Conservation (phyloP, 2,797 vertebrate species). For the Molossus molossus region DNA sequence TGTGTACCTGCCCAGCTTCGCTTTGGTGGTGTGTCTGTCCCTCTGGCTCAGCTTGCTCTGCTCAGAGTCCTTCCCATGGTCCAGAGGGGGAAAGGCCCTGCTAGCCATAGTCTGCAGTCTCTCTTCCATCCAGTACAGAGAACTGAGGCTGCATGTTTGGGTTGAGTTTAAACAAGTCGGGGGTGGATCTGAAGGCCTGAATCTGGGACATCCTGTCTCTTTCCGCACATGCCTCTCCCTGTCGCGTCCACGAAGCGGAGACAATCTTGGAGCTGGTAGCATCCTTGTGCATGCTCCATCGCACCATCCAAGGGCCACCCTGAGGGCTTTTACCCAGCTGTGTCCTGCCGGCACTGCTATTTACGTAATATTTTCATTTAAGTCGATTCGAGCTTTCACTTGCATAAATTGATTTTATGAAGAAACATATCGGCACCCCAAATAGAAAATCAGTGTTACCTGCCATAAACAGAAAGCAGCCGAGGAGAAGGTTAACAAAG, state of each 20-base stretch:
- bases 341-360: background rate
- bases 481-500: background rate
- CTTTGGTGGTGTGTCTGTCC: background rate
- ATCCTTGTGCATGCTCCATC: background rate
- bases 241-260: background rate
- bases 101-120: background rate
- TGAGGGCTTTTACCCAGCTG: background rate
- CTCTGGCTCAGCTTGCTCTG: background rate
- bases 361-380: background rate
- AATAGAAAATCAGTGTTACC: constrained; percentile 44
- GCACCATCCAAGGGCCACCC: background rate
- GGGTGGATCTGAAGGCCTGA: background rate
- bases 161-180: background rate
- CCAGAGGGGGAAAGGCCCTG: background rate
- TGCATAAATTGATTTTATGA: constrained; percentile 52
- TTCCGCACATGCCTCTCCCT: background rate
- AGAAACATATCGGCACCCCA: background rate
- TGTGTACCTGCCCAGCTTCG: background rate
- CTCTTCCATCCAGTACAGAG: background rate
- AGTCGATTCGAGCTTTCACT: constrained; percentile 32
- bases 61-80: background rate
- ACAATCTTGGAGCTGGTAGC: background rate
- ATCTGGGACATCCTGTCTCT: accelerated
- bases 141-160: background rate
- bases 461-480: constrained; percentile 52